Conservation (phyloP, 2,888 invertebrate species). For the Thymelicus lineola region DNA sequence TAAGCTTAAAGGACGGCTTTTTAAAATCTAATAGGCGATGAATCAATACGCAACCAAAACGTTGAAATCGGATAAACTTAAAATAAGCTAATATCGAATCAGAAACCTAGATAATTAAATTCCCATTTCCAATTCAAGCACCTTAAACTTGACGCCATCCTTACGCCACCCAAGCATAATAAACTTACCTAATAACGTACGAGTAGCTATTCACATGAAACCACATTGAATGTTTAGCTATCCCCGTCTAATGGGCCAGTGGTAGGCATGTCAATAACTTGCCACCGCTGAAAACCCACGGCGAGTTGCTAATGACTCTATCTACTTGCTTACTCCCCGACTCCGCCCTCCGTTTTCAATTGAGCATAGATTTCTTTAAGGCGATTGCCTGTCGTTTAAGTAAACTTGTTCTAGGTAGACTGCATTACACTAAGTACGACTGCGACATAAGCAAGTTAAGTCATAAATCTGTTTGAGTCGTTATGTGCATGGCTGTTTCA, state of each 20-base stretch:
- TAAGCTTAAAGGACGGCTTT: too few relatives aligned
- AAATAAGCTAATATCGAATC: too few relatives aligned
- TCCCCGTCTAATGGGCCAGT: conserved; percentile 12
- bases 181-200: conserved; percentile 20
- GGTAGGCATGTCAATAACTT: conserved; percentile 30
- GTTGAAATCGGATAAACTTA: too few relatives aligned
- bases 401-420: conserved; percentile 9
- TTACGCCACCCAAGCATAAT: conserved; percentile 22
- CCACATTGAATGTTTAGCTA: conserved; percentile 13
- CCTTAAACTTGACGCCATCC: not conserved
- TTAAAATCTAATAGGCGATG: too few relatives aligned
- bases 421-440: not conserved
- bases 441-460: not conserved
- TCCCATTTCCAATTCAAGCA: too few relatives aligned
- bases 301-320: conserved; percentile 52
- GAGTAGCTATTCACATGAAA: not conserved
- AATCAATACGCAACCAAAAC: too few relatives aligned
- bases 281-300: conserved; percentile 47
- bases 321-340: conserved; percentile 43
- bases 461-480: not conserved
- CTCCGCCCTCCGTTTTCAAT: conserved; percentile 32
- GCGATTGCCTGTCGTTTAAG: conserved; percentile 5
- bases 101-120: too few relatives aligned
- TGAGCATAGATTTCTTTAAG: conserved; percentile 28
- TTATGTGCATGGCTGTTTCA: not conserved